Percentiles rank a stretch among this genome's conserved stretches.
Evolutionary conservation across 2,113 vertebrate genomes (phyloP).

Genomic region (Eclectus roratus): DNA sequence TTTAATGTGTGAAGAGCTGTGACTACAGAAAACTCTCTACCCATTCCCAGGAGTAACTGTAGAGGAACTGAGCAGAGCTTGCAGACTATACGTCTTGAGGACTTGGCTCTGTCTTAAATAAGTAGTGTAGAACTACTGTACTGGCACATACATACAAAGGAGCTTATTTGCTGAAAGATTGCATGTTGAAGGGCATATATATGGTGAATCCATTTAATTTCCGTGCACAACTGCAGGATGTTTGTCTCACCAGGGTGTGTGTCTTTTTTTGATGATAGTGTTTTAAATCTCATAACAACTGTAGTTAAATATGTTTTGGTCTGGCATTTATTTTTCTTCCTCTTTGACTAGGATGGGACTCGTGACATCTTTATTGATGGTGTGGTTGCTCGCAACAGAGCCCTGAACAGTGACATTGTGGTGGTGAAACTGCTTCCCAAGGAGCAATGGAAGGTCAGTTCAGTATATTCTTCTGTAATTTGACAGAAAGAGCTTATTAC

Average conservation of each 20-base stretch:
- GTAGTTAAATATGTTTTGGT: not conserved
- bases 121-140: conserved; percentile 4
- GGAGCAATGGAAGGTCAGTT: conserved; percentile 94
- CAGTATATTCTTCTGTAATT: not conserved
- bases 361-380: conserved; percentile 95
- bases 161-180: not conserved
- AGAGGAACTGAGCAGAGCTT: not conserved
- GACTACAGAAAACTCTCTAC: not conserved
- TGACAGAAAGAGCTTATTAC: not conserved
- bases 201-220: not conserved
- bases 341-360: conserved; percentile 80
- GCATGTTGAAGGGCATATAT: not conserved
- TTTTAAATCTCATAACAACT: not conserved
- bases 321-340: not conserved
- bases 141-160: not conserved
- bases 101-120: conserved; percentile 17
- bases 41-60: not conserved
- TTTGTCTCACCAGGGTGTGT: not conserved
- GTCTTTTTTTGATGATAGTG: not conserved
- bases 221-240: not conserved
- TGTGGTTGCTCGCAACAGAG: conserved; percentile 89
- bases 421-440: conserved; percentile 87
- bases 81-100: not conserved
- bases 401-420: conserved; percentile 92
- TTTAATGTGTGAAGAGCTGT: not conserved